Base-by-base conservation (phyloP, 2,888 invertebrate genomes). In the Ormia ochracea region DNA sequence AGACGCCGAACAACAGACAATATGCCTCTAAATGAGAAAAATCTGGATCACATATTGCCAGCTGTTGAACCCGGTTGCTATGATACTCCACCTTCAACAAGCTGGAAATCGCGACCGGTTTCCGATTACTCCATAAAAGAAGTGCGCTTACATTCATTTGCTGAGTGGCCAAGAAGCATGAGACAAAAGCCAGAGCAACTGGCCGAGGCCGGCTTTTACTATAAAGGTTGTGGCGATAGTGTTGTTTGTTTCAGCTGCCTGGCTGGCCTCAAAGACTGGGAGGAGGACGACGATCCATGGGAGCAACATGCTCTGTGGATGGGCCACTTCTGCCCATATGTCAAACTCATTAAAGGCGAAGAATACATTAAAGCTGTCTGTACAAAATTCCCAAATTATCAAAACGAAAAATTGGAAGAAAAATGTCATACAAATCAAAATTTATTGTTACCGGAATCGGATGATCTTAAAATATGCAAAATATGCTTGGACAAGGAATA, bases 241-340 rank as follows among this genome's bases (percentile, higher is more conserved):
- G 97, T 97, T 0, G 93, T 96, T 78, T 98, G 98, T 87, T 98
- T 96, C 89, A 95, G 95, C 87, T 98, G 98, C 88, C 96, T 96
- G 84, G 97, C 97, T 50, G 97, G 97, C 0, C 91, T 98, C 4
- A 95, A 96, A 85, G 96, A 97, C 87, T 98, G 98, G 98, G 96
- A 96, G 87, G 93, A 93, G 50, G 92, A 93, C 74, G 98, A 98
- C 89, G 94, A 96, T 83, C 97, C 98, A 0, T 98, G 97, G 97
- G 94, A 94, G 82, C 97, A 98, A 88, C 98, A 98, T 90, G 97
- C 97, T 0, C 91, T 94, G 36, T 98, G 97, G 97, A 96, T 96
- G 87, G 93, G 94, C 1, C 50, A 58, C 12, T 93, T 94, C 69
- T 98, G 98, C 87, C 93, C 93, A 10, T 98, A 93, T 89, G 92